phyloP scores from a whole-genome alignment of 2,888 invertebrate species.

The Sacculina carcini region DNA sequence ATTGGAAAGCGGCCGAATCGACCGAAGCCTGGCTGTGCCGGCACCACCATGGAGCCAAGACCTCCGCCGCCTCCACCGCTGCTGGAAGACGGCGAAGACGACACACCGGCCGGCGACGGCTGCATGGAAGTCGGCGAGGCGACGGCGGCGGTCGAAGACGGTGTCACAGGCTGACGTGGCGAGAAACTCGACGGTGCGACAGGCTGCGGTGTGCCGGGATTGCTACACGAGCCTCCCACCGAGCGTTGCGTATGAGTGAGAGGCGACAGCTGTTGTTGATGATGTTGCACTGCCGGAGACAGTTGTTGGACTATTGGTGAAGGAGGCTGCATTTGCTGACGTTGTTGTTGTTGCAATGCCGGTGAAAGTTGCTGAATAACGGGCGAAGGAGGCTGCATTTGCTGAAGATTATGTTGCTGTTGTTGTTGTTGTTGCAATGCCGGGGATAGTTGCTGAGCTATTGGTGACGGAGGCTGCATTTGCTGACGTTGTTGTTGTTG shows the following conservation, averaged over 20 bases:
- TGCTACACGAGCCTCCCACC: conserved; percentile 16
- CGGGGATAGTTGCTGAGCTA: conserved; percentile 1
- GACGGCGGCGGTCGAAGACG: background rate
- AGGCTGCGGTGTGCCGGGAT: background rate
- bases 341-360: conserved; percentile 13
- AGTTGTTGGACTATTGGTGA: background rate
- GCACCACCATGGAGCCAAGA: conserved; percentile 6
- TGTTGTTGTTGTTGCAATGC: conserved; percentile 4
- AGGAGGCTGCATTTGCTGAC: conserved; percentile 8
- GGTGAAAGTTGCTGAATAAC: conserved; percentile 14
- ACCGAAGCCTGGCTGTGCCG: conserved; percentile 20
- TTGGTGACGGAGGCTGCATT: conserved; percentile 2
- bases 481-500: conserved; percentile 6
- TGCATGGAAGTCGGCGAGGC: too few relatives aligned
- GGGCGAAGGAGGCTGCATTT: conserved; percentile 3
- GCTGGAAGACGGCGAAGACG: background rate
- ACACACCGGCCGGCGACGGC: background rate
- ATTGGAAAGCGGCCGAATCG: conserved; percentile 32
- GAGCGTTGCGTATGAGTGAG: conserved; percentile 28
- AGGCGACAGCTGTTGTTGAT: conserved; percentile 9
- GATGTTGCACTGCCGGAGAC: conserved; percentile 1
- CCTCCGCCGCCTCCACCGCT: conserved; percentile 11
- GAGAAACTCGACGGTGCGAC: background rate
- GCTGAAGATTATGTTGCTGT: background rate
- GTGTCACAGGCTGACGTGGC: background rate